phyloP scores from a whole-genome alignment of 2,888 invertebrate genomes.

The Rhamnusium bicolor region DNA sequence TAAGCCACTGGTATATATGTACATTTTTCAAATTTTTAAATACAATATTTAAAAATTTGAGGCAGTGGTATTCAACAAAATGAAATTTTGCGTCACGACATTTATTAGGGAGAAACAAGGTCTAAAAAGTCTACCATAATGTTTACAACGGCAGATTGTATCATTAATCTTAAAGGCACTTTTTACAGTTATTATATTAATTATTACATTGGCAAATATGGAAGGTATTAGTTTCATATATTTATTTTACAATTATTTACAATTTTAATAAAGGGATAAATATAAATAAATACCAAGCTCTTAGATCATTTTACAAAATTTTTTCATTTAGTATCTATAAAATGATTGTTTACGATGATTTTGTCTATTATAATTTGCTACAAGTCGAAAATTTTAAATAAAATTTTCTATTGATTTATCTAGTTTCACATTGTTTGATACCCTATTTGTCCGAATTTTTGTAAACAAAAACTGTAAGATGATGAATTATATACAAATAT shows the following conservation, averaged over 20 bases:
- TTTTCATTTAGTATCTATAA: slow-evolving; percentile 41
- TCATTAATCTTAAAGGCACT: slow-evolving; percentile 68
- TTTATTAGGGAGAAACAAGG: slow-evolving; percentile 45
- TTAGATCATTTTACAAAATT: slow-evolving; percentile 28
- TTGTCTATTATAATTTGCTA: slow-evolving; percentile 12
- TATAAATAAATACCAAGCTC: slow-evolving; percentile 37
- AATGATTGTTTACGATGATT: slow-evolving; percentile 51
- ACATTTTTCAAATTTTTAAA: slow-evolving; percentile 16
- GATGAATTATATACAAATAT: background rate
- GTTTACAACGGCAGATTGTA: slow-evolving; percentile 42
- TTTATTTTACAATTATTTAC: slow-evolving; percentile 51
- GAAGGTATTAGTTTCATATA: slow-evolving; percentile 69
- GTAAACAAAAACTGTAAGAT: slow-evolving; percentile 40
- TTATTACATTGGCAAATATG: slow-evolving; percentile 70
- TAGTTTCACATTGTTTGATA: slow-evolving; percentile 52
- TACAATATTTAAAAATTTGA: slow-evolving; percentile 20
- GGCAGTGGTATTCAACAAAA: slow-evolving; percentile 19
- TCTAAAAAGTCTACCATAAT: slow-evolving; percentile 33
- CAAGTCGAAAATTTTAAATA: slow-evolving; percentile 17
- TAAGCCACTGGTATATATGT: slow-evolving; percentile 19
- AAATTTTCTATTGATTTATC: slow-evolving; percentile 30
- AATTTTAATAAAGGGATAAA: slow-evolving; percentile 35
- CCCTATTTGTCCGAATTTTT: slow-evolving; percentile 68
- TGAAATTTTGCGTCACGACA: slow-evolving; percentile 42
- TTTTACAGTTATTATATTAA: slow-evolving; percentile 66